Percentiles rank a stretch among this genome's conserved stretches.
These are phyloP conservation scores for Microdon myrmicae DNA, from an alignment of 2,888 invertebrate species.

Conservation along the genomic window DNA sequence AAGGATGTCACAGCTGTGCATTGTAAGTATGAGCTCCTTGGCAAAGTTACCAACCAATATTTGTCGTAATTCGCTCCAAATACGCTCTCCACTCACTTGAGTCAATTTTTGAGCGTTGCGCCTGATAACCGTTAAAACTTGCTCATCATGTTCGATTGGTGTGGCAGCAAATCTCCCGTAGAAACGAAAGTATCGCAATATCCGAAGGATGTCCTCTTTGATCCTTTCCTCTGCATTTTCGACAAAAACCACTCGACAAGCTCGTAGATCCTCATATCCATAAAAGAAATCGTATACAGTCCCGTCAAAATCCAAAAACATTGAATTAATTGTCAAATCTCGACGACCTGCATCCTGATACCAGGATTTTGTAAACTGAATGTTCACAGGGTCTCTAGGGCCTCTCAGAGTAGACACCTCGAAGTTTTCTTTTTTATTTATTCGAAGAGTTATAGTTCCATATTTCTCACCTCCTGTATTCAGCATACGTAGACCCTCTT, in stretches of 20 bases:
- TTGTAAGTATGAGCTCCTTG: slow-evolving; percentile 76
- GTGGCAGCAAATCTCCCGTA: slow-evolving; percentile 86
- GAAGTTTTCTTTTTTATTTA: slow-evolving; percentile 94
- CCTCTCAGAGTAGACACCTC: slow-evolving; percentile 95
- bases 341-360: slow-evolving; percentile 92
- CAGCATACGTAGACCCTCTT: slow-evolving; percentile 88
- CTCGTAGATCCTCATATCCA: slow-evolving; percentile 89
- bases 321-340: slow-evolving; percentile 97
- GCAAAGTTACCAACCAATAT: slow-evolving; percentile 86
- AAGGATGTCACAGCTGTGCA: slow-evolving; percentile 79
- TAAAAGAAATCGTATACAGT: slow-evolving; percentile 94
- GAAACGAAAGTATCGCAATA: slow-evolving; percentile 89
- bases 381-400: slow-evolving; percentile 95
- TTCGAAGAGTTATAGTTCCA: slow-evolving; percentile 94
- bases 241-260: slow-evolving; percentile 87
- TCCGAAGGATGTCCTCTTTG: slow-evolving; percentile 94
- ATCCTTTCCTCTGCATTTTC: slow-evolving; percentile 88
- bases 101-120: slow-evolving; percentile 80
- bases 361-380: slow-evolving; percentile 93
- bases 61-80: slow-evolving; percentile 94
- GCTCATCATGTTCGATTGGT: slow-evolving; percentile 78
- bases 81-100: slow-evolving; percentile 92
- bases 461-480: slow-evolving; percentile 93
- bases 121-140: slow-evolving; percentile 79
- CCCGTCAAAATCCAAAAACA: slow-evolving; percentile 95